A percentile compares a stretch with the other conserved stretches of the same genome.
Evolutionary conservation across 2,888 invertebrate genomes (phyloP).

Genomic region (Busseola fusca): DNA sequence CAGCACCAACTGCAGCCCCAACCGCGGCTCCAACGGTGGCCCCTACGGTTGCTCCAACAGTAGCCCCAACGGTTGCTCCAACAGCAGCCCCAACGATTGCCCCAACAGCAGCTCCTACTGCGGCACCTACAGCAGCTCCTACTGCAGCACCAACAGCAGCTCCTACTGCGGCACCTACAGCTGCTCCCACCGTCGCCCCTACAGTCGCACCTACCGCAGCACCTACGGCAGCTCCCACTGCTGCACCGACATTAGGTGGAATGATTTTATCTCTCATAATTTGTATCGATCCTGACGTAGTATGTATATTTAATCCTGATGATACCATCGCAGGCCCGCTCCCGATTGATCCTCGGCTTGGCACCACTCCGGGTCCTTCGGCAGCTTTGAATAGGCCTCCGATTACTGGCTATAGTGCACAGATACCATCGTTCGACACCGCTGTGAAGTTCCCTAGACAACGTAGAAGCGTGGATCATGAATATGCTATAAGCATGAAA

Average conservation of each 20-base stretch:
- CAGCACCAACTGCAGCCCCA: conserved; percentile 68
- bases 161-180: conserved; percentile 37
- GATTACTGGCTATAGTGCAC: conserved; percentile 77
- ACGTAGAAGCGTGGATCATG: conserved; percentile 67
- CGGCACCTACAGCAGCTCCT: conserved; percentile 49
- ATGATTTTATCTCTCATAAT: conserved; percentile 78
- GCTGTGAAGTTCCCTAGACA: conserved; percentile 83
- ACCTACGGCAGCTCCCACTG: conserved; percentile 41
- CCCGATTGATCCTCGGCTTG: conserved; percentile 85
- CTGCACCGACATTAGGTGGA: conserved; percentile 71
- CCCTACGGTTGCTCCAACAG: conserved; percentile 29
- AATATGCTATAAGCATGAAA: conserved; percentile 49
- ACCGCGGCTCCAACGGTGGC: conserved; percentile 52
- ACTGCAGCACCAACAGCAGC: conserved; percentile 45
- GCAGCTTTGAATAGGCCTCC: conserved; percentile 75
- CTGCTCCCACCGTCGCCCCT: conserved; percentile 51
- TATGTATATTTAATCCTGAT: conserved; percentile 85
- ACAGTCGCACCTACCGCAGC: conserved; percentile 46
- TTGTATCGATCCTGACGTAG: conserved; percentile 82
- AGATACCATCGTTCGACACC: conserved; percentile 74
- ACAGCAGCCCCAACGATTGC: conserved; percentile 58
- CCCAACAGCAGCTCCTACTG: conserved; percentile 56
- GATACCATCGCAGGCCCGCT: conserved; percentile 81
- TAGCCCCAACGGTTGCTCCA: conserved; percentile 33
- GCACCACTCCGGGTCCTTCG: conserved; percentile 79